phyloP scores from a whole-genome alignment of 1,140 invertebrate species.

The Achroia grisella region DNA sequence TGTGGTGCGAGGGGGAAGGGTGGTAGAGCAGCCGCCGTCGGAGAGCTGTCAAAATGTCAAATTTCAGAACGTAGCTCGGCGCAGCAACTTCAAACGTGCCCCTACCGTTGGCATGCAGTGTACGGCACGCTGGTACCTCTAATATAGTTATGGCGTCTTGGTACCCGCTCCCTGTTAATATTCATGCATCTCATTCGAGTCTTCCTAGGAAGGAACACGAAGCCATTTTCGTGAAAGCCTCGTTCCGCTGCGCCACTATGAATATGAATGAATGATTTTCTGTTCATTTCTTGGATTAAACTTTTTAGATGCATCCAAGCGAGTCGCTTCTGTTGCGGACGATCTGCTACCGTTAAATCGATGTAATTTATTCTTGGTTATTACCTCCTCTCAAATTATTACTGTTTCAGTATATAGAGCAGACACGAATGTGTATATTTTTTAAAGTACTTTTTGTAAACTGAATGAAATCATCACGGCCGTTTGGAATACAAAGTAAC shows the following conservation, averaged over 20 bases:
- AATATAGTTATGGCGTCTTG: conserved; percentile 64
- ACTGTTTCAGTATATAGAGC: too few relatives aligned
- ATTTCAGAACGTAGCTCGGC: conserved; percentile 67
- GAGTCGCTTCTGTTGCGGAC: conserved; percentile 8
- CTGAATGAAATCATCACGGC: conserved; percentile 6
- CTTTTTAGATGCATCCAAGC: conserved; percentile 37
- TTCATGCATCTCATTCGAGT: conserved; percentile 60
- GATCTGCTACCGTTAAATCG: neutral
- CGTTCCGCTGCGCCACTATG: conserved; percentile 50
- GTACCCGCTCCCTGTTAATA: conserved; percentile 54
- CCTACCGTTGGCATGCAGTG: conserved; percentile 54
- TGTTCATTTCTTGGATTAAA: conserved; percentile 58
- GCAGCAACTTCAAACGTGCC: conserved; percentile 68
- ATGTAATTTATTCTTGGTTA: neutral
- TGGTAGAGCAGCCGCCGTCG: conserved; percentile 60
- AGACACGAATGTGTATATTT: neutral
- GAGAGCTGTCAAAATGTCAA: conserved; percentile 74
- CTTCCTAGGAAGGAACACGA: conserved; percentile 45
- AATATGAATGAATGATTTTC: conserved; percentile 65
- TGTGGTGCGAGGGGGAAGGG: conserved; percentile 26
- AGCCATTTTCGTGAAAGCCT: conserved; percentile 68
- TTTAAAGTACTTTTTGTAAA: neutral
- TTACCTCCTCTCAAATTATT: neutral
- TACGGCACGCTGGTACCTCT: conserved; percentile 40
- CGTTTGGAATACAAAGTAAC: conserved; percentile 31